Evolutionary conservation across 2,113 vertebrate species (phyloP).

Genomic region (Laticauda laticaudata): DNA sequence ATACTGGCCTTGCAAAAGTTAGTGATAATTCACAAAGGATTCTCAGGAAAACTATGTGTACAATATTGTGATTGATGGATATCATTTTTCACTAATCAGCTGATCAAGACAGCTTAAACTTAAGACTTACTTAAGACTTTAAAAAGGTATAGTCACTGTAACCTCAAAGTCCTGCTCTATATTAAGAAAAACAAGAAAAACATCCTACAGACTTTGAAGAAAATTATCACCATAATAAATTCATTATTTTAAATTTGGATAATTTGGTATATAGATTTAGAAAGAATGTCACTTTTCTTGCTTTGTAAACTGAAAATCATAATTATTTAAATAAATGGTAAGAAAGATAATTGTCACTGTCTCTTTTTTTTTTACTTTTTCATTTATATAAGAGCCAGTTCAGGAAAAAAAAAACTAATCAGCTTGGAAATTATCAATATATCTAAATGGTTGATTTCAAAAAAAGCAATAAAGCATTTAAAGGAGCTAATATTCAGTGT

Average conservation of each 20-base stretch:
- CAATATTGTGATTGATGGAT: slow-evolving; percentile 18
- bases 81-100: slow-evolving; percentile 13
- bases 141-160: background rate
- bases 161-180: background rate
- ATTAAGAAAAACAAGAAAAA: too few species aligned
- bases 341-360: background rate
- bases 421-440: background rate
- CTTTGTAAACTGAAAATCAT: background rate
- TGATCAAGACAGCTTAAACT: background rate
- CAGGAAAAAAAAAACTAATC: background rate
- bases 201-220: background rate
- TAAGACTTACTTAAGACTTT: slow-evolving; percentile 8
- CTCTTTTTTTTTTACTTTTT: background rate
- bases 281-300: background rate
- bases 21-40: slow-evolving; percentile 17
- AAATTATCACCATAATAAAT: background rate
- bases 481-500: background rate
- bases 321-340: background rate
- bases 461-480: background rate
- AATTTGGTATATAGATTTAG: background rate
- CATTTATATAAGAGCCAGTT: background rate
- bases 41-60: slow-evolving; percentile 10
- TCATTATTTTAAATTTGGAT: background rate
- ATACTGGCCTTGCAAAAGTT: slow-evolving; percentile 31
- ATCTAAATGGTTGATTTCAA: background rate